Evolutionary conservation across 92 coral and sea anemone genomes (phyloP), one percentile per base, ranked within the genome.

Genomic region (Epizoanthus rinbou): DNA sequence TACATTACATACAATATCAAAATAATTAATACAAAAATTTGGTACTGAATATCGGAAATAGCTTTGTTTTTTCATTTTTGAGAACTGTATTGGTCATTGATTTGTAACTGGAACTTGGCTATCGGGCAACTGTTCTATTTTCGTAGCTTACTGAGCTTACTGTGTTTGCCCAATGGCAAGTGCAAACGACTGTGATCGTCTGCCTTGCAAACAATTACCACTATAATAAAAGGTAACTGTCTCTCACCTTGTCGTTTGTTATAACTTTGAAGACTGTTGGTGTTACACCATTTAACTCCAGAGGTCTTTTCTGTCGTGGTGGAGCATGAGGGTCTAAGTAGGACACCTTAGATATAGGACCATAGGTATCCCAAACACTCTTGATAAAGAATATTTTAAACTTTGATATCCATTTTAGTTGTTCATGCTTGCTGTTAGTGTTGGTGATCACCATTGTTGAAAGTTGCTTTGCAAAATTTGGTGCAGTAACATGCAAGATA

Each of bases 401-500:
- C 74, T 70, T 57, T 41, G 91, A 41, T 41, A 28, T 64, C 91
- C 91, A 87, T 45, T 69, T 3, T 31, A 78, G 3, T 63, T 83
- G 84, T 73, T 87, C 87, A 23, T 16, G 65, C 31, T 17, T 66
- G 69, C 87, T 87, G 67, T 47, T 25, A 1, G 84, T 75, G 69
- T 83, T 76, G 8, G 87, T 87, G 57, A 87, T 83, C 41, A 83
- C 91, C 62, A 87, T 56, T 41, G 91, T 83, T 4, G 64, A 53
- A 23, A 87, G 81, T 57, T 87, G 91, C 85, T 75, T 87, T 0
- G 82, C 87, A 83, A 87, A 87, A 69, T 87, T 82, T 21, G 80
- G 65, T 5, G 70, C 33, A 15, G 84, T 83, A 7, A 87, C 70
- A 47, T 87, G 68, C 16, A 87, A 83, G 33, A 54, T 69, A 6